Evolutionary conservation across 2,888 invertebrate species (phyloP), one percentile per base, ranked within the genome.

Genomic region (Stenichneumon culpator): DNA sequence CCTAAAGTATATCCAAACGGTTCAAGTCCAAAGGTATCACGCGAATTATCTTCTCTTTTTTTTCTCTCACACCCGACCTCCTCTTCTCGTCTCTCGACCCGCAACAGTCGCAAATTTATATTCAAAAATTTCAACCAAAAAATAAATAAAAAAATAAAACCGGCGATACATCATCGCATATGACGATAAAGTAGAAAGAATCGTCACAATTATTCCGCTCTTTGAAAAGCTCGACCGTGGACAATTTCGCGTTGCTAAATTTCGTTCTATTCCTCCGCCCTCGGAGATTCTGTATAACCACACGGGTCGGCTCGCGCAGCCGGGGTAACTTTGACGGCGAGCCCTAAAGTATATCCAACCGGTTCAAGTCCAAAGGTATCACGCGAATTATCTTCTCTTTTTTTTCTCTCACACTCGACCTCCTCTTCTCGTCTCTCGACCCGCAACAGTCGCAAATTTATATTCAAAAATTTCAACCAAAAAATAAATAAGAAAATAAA

Each of bases 11-110:
- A 92, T 92, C 92, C 92, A 92, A 91, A 91, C 93, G 92, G 92
- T 93, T 92, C 92, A 93, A 93, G 92, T 93, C 93, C 92, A 92
- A 93, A 91, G 93, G 93, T n/a, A n/a, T n/a, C n/a, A n/a, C n/a
- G n/a, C n/a, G n/a, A n/a, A n/a, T n/a, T n/a, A n/a, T n/a, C n/a
- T n/a, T n/a, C n/a, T n/a, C n/a, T n/a, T n/a, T n/a, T n/a, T n/a
- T n/a, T n/a, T n/a, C n/a, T n/a, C n/a, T n/a, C n/a, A n/a, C n/a
- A n/a, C n/a, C n/a, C n/a, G n/a, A n/a, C n/a, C n/a, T n/a, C n/a
- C n/a, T n/a, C n/a, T n/a, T n/a, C n/a, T n/a, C n/a, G n/a, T n/a
- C n/a, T n/a, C n/a, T n/a, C n/a, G n/a, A n/a, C n/a, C n/a, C n/a
- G n/a, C n/a, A n/a, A n/a, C n/a, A n/a, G n/a, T n/a, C n/a, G n/a